phyloP scores from a whole-genome alignment of 2,113 vertebrate genomes.

The Phyllostomus discolor region DNA sequence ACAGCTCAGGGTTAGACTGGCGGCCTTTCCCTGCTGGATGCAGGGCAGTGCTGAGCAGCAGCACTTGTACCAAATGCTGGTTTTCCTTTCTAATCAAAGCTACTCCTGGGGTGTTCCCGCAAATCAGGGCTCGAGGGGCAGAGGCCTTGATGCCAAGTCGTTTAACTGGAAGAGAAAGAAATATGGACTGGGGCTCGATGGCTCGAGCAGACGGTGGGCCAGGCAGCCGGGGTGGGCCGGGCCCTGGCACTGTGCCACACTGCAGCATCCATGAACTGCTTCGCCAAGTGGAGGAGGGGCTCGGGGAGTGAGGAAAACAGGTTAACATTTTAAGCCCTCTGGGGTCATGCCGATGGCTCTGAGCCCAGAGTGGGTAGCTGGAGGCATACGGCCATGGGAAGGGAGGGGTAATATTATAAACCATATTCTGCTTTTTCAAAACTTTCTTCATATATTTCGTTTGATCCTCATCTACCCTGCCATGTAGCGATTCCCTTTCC shows the following conservation, averaged over 20 bases:
- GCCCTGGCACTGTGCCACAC: background rate
- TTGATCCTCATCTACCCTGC: background rate
- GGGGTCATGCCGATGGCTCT: background rate
- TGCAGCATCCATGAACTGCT: background rate
- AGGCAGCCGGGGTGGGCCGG: background rate
- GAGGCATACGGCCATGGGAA: background rate
- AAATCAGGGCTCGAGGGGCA: background rate
- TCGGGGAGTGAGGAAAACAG: background rate
- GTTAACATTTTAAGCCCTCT: background rate
- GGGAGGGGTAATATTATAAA: too few relatives aligned
- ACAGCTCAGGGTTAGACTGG: background rate
- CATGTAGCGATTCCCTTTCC: background rate
- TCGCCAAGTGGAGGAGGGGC: rapidly evolving
- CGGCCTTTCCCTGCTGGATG: background rate
- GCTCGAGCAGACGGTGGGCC: rapidly evolving
- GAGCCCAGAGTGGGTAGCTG: rapidly evolving
- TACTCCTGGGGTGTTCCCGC: background rate
- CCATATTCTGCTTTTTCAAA: background rate
- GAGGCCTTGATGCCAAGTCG: background rate
- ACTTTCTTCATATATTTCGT: background rate
- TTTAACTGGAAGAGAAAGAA: conserved; percentile 35
- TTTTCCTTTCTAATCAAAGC: conserved; percentile 24
- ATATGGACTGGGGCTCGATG: background rate
- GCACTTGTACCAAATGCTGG: background rate
- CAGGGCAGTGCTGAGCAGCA: background rate